Conservation (phyloP, 2,797 vertebrate species). For the Argya squamiceps region DNA sequence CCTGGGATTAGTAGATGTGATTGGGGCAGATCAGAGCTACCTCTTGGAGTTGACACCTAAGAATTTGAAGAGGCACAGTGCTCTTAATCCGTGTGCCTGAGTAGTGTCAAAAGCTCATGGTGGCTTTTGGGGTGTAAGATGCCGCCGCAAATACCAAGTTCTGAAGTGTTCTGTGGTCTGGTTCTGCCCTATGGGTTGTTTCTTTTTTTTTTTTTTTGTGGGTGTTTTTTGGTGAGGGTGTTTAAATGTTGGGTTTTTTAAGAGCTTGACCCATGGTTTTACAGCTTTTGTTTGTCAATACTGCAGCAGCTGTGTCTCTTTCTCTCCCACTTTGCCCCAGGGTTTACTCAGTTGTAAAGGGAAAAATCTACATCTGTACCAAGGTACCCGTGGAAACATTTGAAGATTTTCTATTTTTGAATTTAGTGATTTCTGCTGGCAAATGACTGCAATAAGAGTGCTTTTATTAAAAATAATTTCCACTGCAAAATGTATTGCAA, state of each 20-base stretch:
- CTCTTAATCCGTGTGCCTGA: neutral
- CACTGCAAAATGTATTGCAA: neutral
- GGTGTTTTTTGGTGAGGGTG: rapidly evolving
- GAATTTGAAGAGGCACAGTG: neutral
- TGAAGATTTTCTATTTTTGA: neutral
- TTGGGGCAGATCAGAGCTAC: too few species aligned
- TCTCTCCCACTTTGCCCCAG: neutral
- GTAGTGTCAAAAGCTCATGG: neutral
- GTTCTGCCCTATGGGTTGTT: neutral
- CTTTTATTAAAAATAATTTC: neutral
- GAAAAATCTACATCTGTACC: neutral
- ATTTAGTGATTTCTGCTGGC: neutral
- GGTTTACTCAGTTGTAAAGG: neutral
- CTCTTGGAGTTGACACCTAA: neutral
- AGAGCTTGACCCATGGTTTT: neutral
- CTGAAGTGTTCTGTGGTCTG: neutral
- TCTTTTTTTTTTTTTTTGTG: neutral
- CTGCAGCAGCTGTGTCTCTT: neutral
- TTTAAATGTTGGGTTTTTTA: neutral
- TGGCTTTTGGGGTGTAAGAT: neutral
- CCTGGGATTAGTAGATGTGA: neutral
- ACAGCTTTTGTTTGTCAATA: neutral
- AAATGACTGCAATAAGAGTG: neutral
- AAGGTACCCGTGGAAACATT: neutral
- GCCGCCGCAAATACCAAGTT: neutral